These are phyloP conservation scores for Aphelenchoides fujianensis DNA, from an alignment of 1,140 invertebrate genomes.

Conservation along the genomic window DNA sequence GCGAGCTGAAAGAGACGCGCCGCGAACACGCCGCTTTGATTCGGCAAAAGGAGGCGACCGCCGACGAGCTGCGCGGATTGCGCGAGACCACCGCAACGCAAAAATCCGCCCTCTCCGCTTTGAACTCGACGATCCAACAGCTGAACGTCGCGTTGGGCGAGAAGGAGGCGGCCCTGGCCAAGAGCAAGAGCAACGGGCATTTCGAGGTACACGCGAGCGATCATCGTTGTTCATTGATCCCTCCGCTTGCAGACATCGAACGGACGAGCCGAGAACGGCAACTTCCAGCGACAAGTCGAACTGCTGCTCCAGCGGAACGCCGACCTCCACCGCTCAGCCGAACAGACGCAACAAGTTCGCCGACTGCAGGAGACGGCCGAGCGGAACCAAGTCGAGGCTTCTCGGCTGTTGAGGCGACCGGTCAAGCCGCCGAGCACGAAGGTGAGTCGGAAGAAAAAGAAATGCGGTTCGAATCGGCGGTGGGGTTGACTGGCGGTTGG, in stretches of 20 bases:
- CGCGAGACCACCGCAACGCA: slow-evolving; percentile 44
- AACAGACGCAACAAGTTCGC: slow-evolving; percentile 68
- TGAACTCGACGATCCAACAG: slow-evolving; percentile 49
- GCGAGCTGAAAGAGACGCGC: slow-evolving; percentile 34
- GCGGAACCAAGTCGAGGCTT: slow-evolving; percentile 67
- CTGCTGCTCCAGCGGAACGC: slow-evolving; percentile 57
- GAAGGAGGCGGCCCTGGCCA: slow-evolving; percentile 56
- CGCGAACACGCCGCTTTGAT: slow-evolving; percentile 32
- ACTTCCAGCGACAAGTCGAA: slow-evolving; percentile 54
- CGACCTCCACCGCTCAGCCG: slow-evolving; percentile 50
- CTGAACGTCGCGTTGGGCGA: slow-evolving; percentile 44
- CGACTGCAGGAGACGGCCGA: slow-evolving; percentile 93
- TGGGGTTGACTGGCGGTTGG: no score
- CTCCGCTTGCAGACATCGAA: no score
- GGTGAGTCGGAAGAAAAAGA: no score
- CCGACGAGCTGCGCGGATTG: slow-evolving; percentile 43
- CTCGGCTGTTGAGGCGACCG: slow-evolving; percentile 62
- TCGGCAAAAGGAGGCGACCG: slow-evolving; percentile 31
- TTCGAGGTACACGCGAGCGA: no score
- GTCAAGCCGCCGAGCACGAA: slow-evolving; percentile 51
- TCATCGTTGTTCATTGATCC: no score
- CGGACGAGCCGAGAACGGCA: slow-evolving; percentile 12
- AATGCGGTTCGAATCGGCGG: no score
- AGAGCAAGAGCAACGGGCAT: no score
- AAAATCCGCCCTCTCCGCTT: slow-evolving; percentile 40